These are phyloP conservation scores for Rhynchonycteris naso DNA, from an alignment of 2,797 vertebrate species.

Conservation along the genomic window DNA sequence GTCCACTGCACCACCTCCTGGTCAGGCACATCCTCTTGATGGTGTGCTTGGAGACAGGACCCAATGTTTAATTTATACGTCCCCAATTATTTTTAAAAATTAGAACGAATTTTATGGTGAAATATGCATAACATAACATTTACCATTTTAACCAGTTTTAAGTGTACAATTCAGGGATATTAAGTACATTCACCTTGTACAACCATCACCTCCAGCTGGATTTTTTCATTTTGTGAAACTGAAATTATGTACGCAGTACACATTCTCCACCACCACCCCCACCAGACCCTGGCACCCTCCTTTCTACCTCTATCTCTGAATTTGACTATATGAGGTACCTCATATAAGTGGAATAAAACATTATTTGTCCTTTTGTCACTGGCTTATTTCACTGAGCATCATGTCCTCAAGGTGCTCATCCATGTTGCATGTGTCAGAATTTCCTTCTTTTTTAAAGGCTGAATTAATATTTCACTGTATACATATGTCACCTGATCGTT, in stretches of 20 bases:
- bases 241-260: background rate
- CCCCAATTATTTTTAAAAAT: background rate
- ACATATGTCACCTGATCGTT: fast-evolving
- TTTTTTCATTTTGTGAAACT: background rate
- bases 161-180: background rate
- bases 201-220: background rate
- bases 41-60: background rate
- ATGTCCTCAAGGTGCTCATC: background rate
- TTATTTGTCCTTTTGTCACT: background rate
- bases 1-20: no score
- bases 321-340: background rate
- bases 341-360: fast-evolving
- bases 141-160: background rate
- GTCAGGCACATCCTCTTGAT: background rate
- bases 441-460: background rate
- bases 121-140: background rate
- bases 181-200: background rate
- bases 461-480: background rate
- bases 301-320: background rate
- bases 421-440: background rate
- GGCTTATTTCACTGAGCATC: background rate
- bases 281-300: no score
- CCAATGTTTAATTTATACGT: background rate
- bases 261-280: no score
- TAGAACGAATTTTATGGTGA: background rate